phyloP scores from a whole-genome alignment of 2,797 vertebrate species.

The Pangasius macronema region DNA sequence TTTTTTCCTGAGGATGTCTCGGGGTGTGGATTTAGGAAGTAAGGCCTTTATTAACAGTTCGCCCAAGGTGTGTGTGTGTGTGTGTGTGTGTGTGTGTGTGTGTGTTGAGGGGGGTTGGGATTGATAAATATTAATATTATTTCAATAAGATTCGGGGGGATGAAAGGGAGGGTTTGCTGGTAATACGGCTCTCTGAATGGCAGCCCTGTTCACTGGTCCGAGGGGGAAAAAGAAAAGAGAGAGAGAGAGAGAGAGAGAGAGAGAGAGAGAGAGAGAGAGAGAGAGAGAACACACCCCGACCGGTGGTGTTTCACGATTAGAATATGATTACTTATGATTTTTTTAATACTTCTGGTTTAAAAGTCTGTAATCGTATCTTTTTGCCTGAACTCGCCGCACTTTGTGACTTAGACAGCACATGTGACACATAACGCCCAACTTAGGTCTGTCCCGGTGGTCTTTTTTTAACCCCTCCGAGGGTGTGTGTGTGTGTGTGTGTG shows the following conservation, averaged over 20 bases:
- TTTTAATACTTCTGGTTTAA: neutral
- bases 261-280: neutral
- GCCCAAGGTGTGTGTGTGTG: constrained; percentile 71
- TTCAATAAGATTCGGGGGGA: constrained; percentile 38
- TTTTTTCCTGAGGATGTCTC: constrained; percentile 42
- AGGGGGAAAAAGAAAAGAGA: neutral
- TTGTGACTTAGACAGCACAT: neutral
- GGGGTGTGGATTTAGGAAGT: constrained; percentile 61
- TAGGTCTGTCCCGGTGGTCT: constrained; percentile 19
- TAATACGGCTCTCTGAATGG: constrained; percentile 27
- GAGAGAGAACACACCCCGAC: neutral
- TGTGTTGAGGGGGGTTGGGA: constrained; percentile 48
- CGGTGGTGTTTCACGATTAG: constrained; percentile 1
- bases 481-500: constrained; percentile 25
- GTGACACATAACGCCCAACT: neutral
- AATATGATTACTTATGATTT: constrained; percentile 24
- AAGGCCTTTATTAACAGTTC: constrained; percentile 78
- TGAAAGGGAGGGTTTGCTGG: constrained; percentile 6
- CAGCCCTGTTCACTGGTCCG: constrained; percentile 37
- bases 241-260: neutral
- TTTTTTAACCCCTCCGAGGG: neutral
- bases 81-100: constrained; percentile 69
- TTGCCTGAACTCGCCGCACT: neutral
- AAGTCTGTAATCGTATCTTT: constrained; percentile 1
- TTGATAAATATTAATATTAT: constrained; percentile 55